Evolutionary conservation across 2,888 invertebrate species (phyloP), one percentile per base, ranked within the genome.

Genomic region (Ormyrus rosae): DNA sequence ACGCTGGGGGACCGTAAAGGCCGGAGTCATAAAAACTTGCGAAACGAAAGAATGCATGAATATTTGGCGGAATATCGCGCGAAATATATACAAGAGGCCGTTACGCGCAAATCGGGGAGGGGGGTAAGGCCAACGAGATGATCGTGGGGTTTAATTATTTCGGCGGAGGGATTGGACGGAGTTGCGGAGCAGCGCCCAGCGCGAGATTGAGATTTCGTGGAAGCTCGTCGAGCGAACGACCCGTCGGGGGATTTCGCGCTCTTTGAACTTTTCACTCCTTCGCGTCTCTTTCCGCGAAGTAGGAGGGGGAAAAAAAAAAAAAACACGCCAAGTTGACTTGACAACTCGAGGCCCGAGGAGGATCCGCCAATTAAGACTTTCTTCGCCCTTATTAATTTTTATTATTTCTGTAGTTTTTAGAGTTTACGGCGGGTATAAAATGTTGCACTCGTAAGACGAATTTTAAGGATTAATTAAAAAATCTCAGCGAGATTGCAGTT

Each of bases 141-240:
- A 48, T n/a, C n/a, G 67, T 19, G 65, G 60, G 34, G 58, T 48
- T 67, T 68, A 60, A 68, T 75, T 75, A 75, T 75, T 75, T 75
- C 19, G 51, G 67, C 51, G 34, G 34, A 34, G 34, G 53, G 72
- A 61, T 13, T 8, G 48, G 48, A 56, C 34, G n/a, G 53, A 10
- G 19, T n/a, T 58, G 70, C 46, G 61, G 13, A 50, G n/a, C 46
- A 13, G 48, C 64, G 48, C 5, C 56, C 55, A 34, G 10, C 45
- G 51, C 10, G 69, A 77, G 77, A 77, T 77, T 56, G 77, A 77
- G 77, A 77, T 77, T 77, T 77, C 77, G 70, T 45, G 48, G 70
- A 77, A 76, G 13, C 53, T 13, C 6, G 10, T 45, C 51, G 2
- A 8, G 45, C 10, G 65, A 74, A 74, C 73, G 73, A 74, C 53